phyloP scores from a whole-genome alignment of 2,797 vertebrate species.

The Notolabrus celidotus region DNA sequence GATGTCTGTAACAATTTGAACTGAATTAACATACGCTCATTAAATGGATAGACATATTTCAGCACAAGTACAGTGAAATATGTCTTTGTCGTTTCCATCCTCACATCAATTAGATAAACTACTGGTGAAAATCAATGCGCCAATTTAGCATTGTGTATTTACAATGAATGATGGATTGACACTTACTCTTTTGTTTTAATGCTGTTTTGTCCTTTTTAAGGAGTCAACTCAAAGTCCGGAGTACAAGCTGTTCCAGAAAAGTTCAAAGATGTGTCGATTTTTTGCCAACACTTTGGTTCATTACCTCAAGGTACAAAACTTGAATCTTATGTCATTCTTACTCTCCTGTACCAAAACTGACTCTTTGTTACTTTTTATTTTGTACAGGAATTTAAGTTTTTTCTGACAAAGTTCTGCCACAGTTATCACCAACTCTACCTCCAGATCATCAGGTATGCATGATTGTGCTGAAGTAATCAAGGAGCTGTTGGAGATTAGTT shows the following conservation, averaged over 20 bases:
- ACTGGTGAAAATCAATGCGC: background rate
- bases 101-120: background rate
- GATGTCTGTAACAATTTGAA: too few relatives aligned
- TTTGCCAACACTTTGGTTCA: conserved; percentile 95
- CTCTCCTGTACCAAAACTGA: too few relatives aligned
- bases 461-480: background rate
- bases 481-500: background rate
- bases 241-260: conserved; percentile 93
- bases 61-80: background rate
- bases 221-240: conserved; percentile 84
- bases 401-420: conserved; percentile 86
- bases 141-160: conserved; percentile 2
- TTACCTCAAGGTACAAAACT: conserved; percentile 91
- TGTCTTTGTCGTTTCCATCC: conserved; percentile 15
- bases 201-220: conserved; percentile 73
- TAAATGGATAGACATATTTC: background rate
- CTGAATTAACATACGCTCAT: background rate
- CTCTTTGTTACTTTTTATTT: too few relatives aligned
- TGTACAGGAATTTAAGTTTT: conserved; percentile 91
- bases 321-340: background rate
- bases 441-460: conserved; percentile 89
- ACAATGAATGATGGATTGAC: background rate
- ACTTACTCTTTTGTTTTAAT: conserved; percentile 17
- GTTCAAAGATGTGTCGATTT: conserved; percentile 94
- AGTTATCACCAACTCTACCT: conserved; percentile 90